These are phyloP conservation scores for Drosophila sturtevanti DNA, from an alignment of 1,140 invertebrate species.

Conservation along the genomic window DNA sequence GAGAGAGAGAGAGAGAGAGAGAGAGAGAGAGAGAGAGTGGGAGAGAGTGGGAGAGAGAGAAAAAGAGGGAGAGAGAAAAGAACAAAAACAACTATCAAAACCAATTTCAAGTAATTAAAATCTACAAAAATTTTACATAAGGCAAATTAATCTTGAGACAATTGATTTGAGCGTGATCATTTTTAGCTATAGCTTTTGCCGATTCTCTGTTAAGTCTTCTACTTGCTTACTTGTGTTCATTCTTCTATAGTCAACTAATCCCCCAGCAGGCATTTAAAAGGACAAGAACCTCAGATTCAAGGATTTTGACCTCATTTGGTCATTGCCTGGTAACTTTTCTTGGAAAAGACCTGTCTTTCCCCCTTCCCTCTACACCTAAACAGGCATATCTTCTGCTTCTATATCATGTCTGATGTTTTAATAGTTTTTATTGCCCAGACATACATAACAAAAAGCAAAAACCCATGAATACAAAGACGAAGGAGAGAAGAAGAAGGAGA, in stretches of 20 bases:
- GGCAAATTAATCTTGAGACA: slow-evolving; percentile 32
- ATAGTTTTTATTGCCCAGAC: slow-evolving; percentile 55
- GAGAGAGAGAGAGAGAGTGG: too few species aligned
- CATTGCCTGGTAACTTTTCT: slow-evolving; percentile 58
- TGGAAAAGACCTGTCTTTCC: slow-evolving; percentile 56
- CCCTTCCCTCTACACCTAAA: too few species aligned
- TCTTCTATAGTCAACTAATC: too few species aligned
- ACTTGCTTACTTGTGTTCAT: neutral
- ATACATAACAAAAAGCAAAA: neutral
- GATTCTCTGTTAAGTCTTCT: neutral
- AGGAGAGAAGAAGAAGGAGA: slow-evolving; percentile 18
- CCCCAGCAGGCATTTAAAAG: slow-evolving; percentile 44
- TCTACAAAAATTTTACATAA: slow-evolving; percentile 32
- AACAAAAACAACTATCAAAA: too few species aligned
- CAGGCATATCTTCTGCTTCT: neutral
- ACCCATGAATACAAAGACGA: neutral
- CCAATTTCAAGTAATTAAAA: slow-evolving; percentile 17
- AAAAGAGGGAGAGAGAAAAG: too few species aligned
- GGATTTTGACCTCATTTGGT: slow-evolving; percentile 79
- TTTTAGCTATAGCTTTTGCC: neutral
- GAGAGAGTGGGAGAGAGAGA: too few species aligned
- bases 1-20: too few species aligned
- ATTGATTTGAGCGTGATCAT: neutral
- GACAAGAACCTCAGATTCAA: slow-evolving; percentile 73
- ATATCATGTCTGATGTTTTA: slow-evolving; percentile 8